A percentile compares a stretch with the other conserved stretches of the same genome.
phyloP scores from a whole-genome alignment of 2,888 invertebrate genomes.

The Amblyjoppa fuscipennis region DNA sequence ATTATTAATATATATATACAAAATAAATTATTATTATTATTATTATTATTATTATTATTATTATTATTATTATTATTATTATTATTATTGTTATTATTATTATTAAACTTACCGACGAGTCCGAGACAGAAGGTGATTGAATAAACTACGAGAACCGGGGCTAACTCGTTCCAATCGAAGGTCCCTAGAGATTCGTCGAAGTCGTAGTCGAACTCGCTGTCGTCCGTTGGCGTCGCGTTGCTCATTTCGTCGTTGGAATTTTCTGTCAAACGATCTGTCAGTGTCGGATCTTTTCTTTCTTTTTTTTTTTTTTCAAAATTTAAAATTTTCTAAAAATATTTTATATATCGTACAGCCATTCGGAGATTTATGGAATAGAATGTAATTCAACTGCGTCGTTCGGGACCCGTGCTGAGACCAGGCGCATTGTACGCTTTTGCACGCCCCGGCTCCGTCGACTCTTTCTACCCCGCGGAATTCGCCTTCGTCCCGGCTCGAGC shows the following conservation, averaged over 20 bases:
- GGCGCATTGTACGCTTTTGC: not conserved
- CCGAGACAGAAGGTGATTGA: conserved; percentile 88
- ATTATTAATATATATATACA: no score
- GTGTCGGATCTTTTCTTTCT: not conserved
- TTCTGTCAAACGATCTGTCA: not conserved
- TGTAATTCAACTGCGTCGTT: conserved; percentile 5
- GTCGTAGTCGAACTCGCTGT: conserved; percentile 85
- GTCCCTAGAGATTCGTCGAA: conserved; percentile 85
- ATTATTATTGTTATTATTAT: not conserved
- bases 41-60: not conserved
- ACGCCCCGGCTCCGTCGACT: not conserved
- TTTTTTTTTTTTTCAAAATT: not conserved
- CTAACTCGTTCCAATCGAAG: conserved; percentile 87
- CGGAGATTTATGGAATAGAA: not conserved
- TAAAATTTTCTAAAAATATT: not conserved
- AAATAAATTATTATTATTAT: not conserved
- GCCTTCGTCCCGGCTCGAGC: not conserved
- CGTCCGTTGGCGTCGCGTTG: conserved; percentile 75
- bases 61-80: not conserved
- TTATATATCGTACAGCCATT: not conserved
- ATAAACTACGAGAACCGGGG: conserved; percentile 87
- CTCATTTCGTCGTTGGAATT: conserved; percentile 62
- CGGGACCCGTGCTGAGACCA: not conserved
- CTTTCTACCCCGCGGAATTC: not conserved
- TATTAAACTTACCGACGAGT: conserved; percentile 86